Evolutionary conservation across 2,797 vertebrate genomes (phyloP), one percentile per base, ranked within the genome.

Genomic region (Heliangelus exortis): DNA sequence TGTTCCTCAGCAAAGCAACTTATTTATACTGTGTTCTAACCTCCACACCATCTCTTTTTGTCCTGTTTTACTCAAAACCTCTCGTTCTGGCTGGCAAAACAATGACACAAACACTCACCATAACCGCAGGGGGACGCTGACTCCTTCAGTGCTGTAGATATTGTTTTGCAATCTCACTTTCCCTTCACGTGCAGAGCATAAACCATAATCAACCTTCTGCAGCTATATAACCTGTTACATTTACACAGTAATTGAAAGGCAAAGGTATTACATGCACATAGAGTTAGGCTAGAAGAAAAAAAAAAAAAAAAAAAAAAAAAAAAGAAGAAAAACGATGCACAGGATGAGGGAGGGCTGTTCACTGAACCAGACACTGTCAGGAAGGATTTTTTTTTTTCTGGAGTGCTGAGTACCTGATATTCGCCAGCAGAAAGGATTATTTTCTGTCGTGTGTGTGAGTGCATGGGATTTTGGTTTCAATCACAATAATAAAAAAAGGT

Each of bases 371-470:
- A 57, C 93, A 39, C 69, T 66, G 83, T 91, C 89, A 78, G 81
- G 80, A 85, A 80, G 87, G 71, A 36, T 19, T 72, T 75, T 68
- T 72, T 68, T 72, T 77, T 67, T 91, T 90, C 91, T 51, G 76
- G 95, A 88, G 86, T 79, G 88, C 85, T 45, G 61, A 85, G 87
- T 78, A 80, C 61, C 61, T 82, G 57, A 81, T 80, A 74, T 89
- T 82, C 31, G 94, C 95, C 94, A 77, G 94, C 90, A 74, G 91
- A 93, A 93, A 90, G 90, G 74, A 61, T 91, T 73, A 21, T 87
- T 95, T 89, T 93, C 61, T 91, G 87, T 92, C 33, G 53, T 96
- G 93, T 94, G 91, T 93, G 95, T 91, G 92, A 95, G 91, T 33
- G 74, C 13, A 4, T 93, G 93, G 94, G 89, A 93, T 87, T 66